phyloP scores from a whole-genome alignment of 1,140 invertebrate species.

The Bombus difficillimus region DNA sequence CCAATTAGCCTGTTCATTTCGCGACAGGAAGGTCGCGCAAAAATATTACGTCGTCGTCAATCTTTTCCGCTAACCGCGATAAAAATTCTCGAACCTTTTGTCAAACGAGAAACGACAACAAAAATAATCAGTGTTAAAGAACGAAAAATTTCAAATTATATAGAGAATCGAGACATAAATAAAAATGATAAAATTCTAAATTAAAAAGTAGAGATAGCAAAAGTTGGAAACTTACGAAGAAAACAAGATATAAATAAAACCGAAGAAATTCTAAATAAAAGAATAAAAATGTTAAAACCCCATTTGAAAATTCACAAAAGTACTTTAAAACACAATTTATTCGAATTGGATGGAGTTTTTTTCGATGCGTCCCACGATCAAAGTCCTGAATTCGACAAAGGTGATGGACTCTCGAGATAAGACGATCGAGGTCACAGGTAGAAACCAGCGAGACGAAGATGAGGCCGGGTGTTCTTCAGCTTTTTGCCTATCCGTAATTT shows the following conservation, averaged over 20 bases:
- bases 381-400: slow-evolving; percentile 33
- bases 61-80: not conserved
- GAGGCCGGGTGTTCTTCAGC: slow-evolving; percentile 16
- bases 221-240: not conserved
- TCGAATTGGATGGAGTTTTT: not conserved
- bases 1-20: slow-evolving; percentile 61
- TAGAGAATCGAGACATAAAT: too few species aligned
- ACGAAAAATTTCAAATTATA: too few species aligned
- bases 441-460: slow-evolving; percentile 35
- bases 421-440: slow-evolving; percentile 40
- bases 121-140: not conserved
- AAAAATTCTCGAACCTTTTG: too few species aligned
- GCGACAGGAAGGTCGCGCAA: slow-evolving; percentile 51
- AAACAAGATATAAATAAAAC: not conserved
- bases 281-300: too few species aligned
- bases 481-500: slow-evolving; percentile 38
- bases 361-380: not conserved
- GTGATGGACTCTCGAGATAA: slow-evolving; percentile 33
- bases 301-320: too few species aligned
- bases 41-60: slow-evolving; percentile 27
- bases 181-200: not conserved
- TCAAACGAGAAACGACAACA: too few species aligned
- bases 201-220: not conserved
- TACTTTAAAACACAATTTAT: not conserved
- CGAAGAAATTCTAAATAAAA: not conserved